Evolutionary conservation across 2,797 vertebrate species (phyloP), one percentile per base, ranked within the genome.

Genomic region (Iguana delicatissima): DNA sequence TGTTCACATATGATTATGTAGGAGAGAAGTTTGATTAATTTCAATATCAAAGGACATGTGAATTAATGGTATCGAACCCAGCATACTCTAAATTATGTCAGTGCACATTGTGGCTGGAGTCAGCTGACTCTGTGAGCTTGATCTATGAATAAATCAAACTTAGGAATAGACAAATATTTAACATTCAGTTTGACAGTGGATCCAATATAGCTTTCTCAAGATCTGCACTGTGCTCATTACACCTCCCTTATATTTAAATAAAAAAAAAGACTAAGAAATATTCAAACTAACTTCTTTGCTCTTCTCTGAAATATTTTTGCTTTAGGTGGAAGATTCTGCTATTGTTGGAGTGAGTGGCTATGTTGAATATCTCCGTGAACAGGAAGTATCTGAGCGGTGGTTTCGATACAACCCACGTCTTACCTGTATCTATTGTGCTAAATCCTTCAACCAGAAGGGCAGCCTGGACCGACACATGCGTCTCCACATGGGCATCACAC

Each of bases 401-500:
- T 99, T 99, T 97, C 98, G 99, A 72, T 99, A 99, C 96, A 99
- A 99, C 96, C 99, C 99, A 0, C 98, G 99, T 0, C 98, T 99
- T 93, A 99, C 99, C 67, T 99, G 99, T 86, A 99, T 99, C 96
- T 99, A 99, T 97, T 99, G 99, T 95, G 99, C 99, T 98, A 99
- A 99, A 96, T 99, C 99, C 90, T 99, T 99, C 96, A 99, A 99
- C 97, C 99, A 99, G 98, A 99, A 99, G 90, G 99, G 99, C 89
- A 99, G 99, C 95, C 97, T 99, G 95, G 99, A 99, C 97, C 98
- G 99, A 52, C 99, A 99, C 97, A 99, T 99, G 99, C 98, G 99
- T 0, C 98, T 99, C 3, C 99, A 99, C 97, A 99, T 99, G 99
- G 99, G 99, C 89, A 99, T 99, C 97, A 99, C 99, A 0, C 99